Conservation (phyloP, 1,140 invertebrate species). For the Apis dorsata region DNA sequence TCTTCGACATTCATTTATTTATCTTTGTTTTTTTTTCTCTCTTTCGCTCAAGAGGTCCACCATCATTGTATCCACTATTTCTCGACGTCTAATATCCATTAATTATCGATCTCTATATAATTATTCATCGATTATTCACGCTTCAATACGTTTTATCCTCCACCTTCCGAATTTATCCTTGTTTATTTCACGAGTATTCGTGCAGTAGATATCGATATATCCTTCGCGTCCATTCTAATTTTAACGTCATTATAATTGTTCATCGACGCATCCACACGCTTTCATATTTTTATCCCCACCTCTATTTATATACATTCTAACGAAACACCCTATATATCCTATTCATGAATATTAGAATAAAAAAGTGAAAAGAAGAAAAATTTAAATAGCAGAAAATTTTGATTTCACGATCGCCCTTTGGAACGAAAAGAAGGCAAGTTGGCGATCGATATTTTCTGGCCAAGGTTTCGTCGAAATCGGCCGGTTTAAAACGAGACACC, state of each 20-base stretch:
- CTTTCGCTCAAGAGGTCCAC: too few species aligned
- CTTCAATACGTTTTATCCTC: too few species aligned
- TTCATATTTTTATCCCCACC: too few species aligned
- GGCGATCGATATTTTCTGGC: constrained; percentile 1
- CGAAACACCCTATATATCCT: background rate
- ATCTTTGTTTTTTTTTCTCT: background rate
- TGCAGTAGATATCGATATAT: background rate
- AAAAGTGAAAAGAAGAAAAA: background rate
- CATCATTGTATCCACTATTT: too few species aligned
- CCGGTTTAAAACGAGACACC: constrained; percentile 23
- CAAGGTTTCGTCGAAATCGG: constrained; percentile 21
- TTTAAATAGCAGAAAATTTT: background rate
- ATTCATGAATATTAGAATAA: background rate
- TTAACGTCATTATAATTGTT: background rate
- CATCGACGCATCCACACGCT: too few species aligned
- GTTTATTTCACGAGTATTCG: background rate
- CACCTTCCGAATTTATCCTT: too few species aligned
- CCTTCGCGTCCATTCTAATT: background rate
- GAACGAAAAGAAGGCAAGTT: background rate
- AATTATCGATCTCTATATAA: too few species aligned
- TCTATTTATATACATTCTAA: too few species aligned
- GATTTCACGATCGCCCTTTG: background rate
- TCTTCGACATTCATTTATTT: background rate
- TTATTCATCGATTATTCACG: too few species aligned
- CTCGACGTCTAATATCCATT: too few species aligned